Base-by-base conservation (phyloP, 2,113 vertebrate species). In the Ammospiza caudacuta region DNA sequence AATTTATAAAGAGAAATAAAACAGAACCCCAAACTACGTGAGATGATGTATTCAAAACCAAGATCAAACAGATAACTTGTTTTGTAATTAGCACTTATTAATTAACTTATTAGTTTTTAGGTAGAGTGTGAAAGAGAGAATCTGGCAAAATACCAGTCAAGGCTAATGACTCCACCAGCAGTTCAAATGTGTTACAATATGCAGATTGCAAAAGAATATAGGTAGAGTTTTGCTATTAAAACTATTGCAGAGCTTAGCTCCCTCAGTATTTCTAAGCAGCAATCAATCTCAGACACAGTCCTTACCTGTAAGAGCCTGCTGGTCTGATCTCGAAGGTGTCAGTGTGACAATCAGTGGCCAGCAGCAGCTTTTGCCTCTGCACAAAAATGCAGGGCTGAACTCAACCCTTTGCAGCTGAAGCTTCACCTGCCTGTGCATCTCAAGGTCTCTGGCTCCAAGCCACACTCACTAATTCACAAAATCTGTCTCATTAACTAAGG, bases 231-330 rank as follows among this genome's bases (percentile, higher is more conserved):
- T 85, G 31, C 16, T 69, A 61, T 33, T 9, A 49, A 61, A 86
- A 44, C 46, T 37, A 15, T n/a, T 72, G 43, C 16, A 69, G 24
- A 68, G 17, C 39, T 59, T 43, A 68, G 46, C 44, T 88, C 41
- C 24, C 27, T 69, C 49, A 28, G 37, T 22, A 57, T 16, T 21
- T 74, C 54, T 39, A 52, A 79, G 35, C 23, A 68, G 39, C 23
- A 39, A 29, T 29, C 35, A 49, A 81, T 49, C 46, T 75, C 51
- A 69, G 63, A 55, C 20, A 33, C 2, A 12, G 23, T 21, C 54
- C 24, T 31, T 41, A 35, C 23, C 29, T 1, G 0, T 8, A 74
- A 47, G 29, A 1, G 0, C 9, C 39, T 31, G 24, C 54, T 51
- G 35, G 5, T 4, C 0, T 28, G 25, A 47, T 51, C 51, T 61